Base-by-base conservation (phyloP, 2,888 invertebrate species). In the Leptinotarsa tumamoca region DNA sequence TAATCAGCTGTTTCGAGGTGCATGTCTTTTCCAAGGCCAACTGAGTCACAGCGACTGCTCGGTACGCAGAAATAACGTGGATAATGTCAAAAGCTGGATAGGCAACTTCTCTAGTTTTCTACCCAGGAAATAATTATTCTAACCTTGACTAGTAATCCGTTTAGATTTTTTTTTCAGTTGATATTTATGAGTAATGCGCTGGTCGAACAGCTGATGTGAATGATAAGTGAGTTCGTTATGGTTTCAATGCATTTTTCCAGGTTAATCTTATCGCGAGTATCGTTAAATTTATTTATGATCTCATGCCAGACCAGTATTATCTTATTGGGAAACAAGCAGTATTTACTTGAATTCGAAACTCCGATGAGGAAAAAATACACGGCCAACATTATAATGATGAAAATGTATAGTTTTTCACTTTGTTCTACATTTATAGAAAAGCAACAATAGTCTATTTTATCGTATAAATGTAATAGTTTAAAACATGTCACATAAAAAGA, bases 1-100 rank as follows among this genome's bases (percentile, higher is more conserved):
- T 75, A 66, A 83, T 83, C 83, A 83, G 84, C 84, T 84, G 85
- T 82, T 84, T 72, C 72, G 83, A 85, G 86, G 86, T 86, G 85
- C 82, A 84, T 85, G 84, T 84, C 83, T 84, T 83, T 83, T 85
- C 84, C 87, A 87, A 87, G 87, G 87, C 82, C 84, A 75, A 66
- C 71, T 84, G 85, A 84, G 81, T 85, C 85, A 84, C 78, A 76
- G 76, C 76, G 81, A 73, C 52, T 71, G 54, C 33, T 76, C 73
- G 56, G 15, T 73, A 66, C 67, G 72, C 70, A 56, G 73, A 69
- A 50, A 58, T 67, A 67, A 33, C 51, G 63, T 72, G 4, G 14
- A 70, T 49, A 74, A 50, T 66, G 67, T 43, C 70, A 23, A 70
- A 27, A 27, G 27, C 43, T 56, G 67, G 70, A 70, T 69, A 13